These are phyloP conservation scores for Zoroaster sp. DNA, from an alignment of 53 echinoderm and acorn worm genomes.

Conservation along the genomic window DNA sequence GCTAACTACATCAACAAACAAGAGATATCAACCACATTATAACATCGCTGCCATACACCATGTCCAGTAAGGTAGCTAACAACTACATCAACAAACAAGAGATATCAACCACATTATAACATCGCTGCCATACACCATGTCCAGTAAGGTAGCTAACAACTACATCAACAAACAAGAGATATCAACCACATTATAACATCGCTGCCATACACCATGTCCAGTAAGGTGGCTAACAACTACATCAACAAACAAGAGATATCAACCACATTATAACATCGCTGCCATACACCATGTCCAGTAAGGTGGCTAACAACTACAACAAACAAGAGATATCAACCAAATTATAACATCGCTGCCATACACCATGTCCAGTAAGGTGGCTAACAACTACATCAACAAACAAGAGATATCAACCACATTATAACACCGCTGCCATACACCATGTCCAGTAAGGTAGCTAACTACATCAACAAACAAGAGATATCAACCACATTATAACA, in stretches of 20 bases:
- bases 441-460: too few species aligned
- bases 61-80: constrained; percentile 72
- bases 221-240: constrained; percentile 71
- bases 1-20: neutral
- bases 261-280: neutral
- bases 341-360: neutral
- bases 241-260: neutral
- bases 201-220: constrained; percentile 82
- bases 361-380: neutral
- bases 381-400: too few species aligned
- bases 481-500: too few species aligned
- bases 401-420: too few species aligned
- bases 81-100: constrained; percentile 52
- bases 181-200: constrained; percentile 89
- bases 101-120: neutral
- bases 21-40: neutral
- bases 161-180: constrained; percentile 29
- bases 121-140: neutral
- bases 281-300: neutral
- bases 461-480: too few species aligned
- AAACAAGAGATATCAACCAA: neutral
- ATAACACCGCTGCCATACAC: too few species aligned
- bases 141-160: neutral
- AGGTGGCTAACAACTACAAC: neutral
- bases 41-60: constrained; percentile 85